Conservation (phyloP, 2,888 invertebrate species). For the Caenorhabditis japonica region DNA sequence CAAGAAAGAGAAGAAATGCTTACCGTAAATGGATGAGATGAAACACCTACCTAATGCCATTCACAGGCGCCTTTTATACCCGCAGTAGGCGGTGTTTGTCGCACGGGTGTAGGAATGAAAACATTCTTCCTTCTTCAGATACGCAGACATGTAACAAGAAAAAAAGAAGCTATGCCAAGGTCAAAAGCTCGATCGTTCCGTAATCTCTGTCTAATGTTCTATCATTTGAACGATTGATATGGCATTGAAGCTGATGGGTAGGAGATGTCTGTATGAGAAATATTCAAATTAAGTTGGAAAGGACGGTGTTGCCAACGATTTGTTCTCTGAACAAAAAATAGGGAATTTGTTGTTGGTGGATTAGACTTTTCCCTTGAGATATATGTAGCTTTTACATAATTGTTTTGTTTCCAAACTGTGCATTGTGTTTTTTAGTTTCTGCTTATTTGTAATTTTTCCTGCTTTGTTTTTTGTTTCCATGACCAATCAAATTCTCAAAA, state of each 20-base stretch:
- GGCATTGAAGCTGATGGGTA: conserved; percentile 40
- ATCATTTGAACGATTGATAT: conserved; percentile 11
- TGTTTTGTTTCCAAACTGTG: too few relatives aligned
- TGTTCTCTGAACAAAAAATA: too few relatives aligned
- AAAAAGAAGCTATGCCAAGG: conserved; percentile 54
- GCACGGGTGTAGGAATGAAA: conserved; percentile 37
- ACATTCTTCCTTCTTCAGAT: conserved; percentile 21
- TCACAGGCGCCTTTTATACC: conserved; percentile 49
- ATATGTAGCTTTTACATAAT: too few relatives aligned
- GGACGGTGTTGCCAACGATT: too few relatives aligned
- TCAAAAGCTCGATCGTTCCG: conserved; percentile 49
- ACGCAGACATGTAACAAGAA: conserved; percentile 41
- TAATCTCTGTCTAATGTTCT: conserved; percentile 40
- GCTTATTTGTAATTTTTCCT: too few relatives aligned
- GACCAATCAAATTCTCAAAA: conserved; percentile 3
- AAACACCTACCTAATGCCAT: conserved; percentile 53
- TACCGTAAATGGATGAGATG: conserved; percentile 52
- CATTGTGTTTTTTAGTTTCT: too few relatives aligned
- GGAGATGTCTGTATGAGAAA: too few relatives aligned
- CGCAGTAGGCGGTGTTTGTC: conserved; percentile 54
- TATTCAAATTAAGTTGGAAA: too few relatives aligned
- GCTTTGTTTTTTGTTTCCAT: too few relatives aligned
- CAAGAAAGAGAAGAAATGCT: conserved; percentile 34
- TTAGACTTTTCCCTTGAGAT: too few relatives aligned
- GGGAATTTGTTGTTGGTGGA: too few relatives aligned